phyloP scores from a whole-genome alignment of 2,113 vertebrate genomes.

The Hippocampus abdominalis region DNA sequence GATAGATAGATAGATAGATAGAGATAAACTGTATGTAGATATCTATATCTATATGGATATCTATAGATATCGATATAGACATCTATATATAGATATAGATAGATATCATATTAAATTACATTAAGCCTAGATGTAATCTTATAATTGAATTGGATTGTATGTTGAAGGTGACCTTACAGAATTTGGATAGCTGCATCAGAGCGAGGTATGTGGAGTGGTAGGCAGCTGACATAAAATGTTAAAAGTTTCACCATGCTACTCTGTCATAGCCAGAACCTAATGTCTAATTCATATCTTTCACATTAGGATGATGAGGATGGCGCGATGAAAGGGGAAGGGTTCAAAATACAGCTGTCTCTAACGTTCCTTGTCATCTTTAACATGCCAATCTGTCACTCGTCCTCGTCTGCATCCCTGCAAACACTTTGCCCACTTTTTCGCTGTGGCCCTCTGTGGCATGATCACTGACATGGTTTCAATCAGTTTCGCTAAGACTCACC shows the following conservation, averaged over 20 bases:
- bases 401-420: neutral
- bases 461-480: neutral
- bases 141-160: neutral
- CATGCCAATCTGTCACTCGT: neutral
- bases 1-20: too few relatives aligned
- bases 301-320: slow-evolving; percentile 23
- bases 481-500: neutral
- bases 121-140: neutral
- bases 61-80: too few relatives aligned
- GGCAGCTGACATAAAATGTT: slow-evolving; percentile 18
- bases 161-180: neutral
- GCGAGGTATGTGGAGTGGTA: neutral
- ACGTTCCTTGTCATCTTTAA: neutral
- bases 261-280: slow-evolving; percentile 13
- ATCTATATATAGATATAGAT: too few relatives aligned
- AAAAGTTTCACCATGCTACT: slow-evolving; percentile 20
- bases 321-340: neutral
- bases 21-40: too few relatives aligned
- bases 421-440: neutral
- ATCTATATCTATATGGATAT: too few relatives aligned
- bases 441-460: neutral
- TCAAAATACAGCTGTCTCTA: neutral
- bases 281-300: slow-evolving; percentile 42
- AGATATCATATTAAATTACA: too few relatives aligned
- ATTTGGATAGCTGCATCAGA: neutral